Conservation (phyloP, 2,797 vertebrate species). For the Pangasius mekongensis region DNA sequence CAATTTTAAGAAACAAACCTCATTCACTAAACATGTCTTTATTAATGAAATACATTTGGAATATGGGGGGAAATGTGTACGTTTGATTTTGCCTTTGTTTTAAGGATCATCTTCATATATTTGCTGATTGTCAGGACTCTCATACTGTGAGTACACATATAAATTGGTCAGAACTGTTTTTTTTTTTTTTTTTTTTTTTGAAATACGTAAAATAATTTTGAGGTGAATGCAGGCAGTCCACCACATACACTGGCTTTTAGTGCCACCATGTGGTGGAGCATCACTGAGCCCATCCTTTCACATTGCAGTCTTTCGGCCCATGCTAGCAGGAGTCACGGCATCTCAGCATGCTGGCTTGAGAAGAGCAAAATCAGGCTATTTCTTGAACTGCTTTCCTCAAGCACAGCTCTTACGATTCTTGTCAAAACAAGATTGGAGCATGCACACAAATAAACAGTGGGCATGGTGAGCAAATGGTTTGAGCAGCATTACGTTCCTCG, state of each 20-base stretch:
- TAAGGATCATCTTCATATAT: background rate
- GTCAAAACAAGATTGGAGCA: background rate
- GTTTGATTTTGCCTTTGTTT: background rate
- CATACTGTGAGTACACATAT: background rate
- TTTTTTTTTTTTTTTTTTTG: background rate
- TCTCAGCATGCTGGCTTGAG: background rate
- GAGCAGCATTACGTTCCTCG: background rate
- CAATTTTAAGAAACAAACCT: background rate
- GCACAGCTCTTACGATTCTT: background rate
- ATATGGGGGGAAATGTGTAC: background rate
- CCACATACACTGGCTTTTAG: too few species aligned
- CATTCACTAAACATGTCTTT: background rate
- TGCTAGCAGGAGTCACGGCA: background rate
- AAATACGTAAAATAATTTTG: background rate
- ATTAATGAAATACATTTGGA: background rate
- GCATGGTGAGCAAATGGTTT: background rate
- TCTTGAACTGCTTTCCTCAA: background rate
- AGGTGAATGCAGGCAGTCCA: background rate
- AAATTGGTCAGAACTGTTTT: background rate
- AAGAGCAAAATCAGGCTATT: background rate
- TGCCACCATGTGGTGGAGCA: background rate
- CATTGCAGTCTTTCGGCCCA: background rate
- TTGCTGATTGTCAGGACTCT: background rate
- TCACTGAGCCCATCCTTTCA: background rate
- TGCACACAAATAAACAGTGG: background rate